Evolutionary conservation across 2,113 vertebrate genomes (phyloP).

Genomic region (Menidia beryllina): DNA sequence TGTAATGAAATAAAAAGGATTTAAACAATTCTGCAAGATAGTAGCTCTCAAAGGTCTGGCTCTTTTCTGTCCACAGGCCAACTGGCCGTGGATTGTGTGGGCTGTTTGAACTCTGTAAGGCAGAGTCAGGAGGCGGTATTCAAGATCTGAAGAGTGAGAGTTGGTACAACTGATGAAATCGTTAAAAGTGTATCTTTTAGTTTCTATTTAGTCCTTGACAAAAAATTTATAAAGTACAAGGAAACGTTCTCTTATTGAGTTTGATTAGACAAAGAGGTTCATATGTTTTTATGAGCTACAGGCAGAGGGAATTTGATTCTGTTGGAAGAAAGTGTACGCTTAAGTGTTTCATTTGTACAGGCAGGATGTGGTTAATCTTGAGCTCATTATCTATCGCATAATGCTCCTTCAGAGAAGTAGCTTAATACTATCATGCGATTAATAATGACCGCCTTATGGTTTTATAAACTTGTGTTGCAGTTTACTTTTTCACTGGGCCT

Average conservation of each 20-base stretch:
- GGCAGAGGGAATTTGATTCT: not conserved
- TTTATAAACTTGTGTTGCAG: not conserved
- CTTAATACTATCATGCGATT: not conserved
- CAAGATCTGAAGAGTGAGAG: slow-evolving; percentile 21
- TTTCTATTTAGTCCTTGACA: not conserved
- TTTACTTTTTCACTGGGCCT: not conserved
- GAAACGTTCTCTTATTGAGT: not conserved
- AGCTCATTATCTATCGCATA: slow-evolving; percentile 11
- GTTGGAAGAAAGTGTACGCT: not conserved
- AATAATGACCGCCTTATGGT: not conserved
- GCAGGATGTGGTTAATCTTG: slow-evolving; percentile 18
- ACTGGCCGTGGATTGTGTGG: slow-evolving; percentile 27
- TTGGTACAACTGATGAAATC: slow-evolving; percentile 21
- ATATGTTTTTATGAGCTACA: not conserved
- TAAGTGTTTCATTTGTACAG: not conserved
- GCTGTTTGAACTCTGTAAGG: slow-evolving; percentile 42
- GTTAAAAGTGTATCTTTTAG: slow-evolving; percentile 18
- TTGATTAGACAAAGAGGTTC: not conserved
- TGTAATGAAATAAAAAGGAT: slow-evolving; percentile 15
- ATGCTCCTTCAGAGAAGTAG: not conserved
- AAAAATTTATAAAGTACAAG: not conserved
- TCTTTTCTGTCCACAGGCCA: slow-evolving; percentile 46
- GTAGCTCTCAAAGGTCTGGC: slow-evolving; percentile 7
- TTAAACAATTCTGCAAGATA: not conserved
- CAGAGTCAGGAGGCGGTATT: slow-evolving; percentile 21